These are phyloP conservation scores for Saccostrea echinata DNA, from an alignment of 1,140 invertebrate genomes.

Conservation along the genomic window DNA sequence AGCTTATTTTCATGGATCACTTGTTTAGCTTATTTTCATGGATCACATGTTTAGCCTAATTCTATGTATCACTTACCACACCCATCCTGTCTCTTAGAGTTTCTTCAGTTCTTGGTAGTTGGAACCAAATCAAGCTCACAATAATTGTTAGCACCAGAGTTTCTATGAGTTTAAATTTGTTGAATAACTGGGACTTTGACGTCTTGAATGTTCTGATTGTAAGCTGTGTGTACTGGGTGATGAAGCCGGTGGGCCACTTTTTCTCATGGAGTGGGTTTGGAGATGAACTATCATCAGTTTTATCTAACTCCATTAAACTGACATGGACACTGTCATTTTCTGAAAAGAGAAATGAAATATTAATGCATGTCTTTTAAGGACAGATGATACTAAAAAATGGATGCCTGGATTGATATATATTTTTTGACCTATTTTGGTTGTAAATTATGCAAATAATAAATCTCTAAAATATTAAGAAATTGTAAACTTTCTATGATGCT, in stretches of 20 bases:
- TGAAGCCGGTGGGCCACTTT: constrained; percentile 90
- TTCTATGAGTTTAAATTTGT: constrained; percentile 90
- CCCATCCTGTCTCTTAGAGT: constrained; percentile 90
- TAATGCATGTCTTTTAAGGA: too few relatives aligned
- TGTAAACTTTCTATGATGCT: too few relatives aligned
- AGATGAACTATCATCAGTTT: constrained; percentile 24
- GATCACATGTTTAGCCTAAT: too few relatives aligned
- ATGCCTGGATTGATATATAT: too few relatives aligned
- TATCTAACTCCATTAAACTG: constrained; percentile 62
- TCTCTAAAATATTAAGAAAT: too few relatives aligned
- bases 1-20: too few relatives aligned
- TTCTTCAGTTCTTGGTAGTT: constrained; percentile 87
- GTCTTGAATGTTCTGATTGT: constrained; percentile 90
- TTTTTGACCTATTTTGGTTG: too few relatives aligned
- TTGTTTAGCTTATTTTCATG: too few relatives aligned
- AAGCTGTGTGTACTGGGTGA: constrained; percentile 89
- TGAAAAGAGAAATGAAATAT: constrained; percentile 50
- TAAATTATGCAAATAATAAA: too few relatives aligned
- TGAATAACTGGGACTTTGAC: constrained; percentile 88
- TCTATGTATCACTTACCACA: constrained; percentile 83
- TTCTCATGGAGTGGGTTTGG: neutral
- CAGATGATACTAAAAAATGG: too few relatives aligned
- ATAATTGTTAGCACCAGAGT: constrained; percentile 88
- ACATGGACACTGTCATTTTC: constrained; percentile 60
- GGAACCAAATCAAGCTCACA: constrained; percentile 90